Conservation (phyloP, 2,113 vertebrate genomes). For the Apistogramma diplotaenia region DNA sequence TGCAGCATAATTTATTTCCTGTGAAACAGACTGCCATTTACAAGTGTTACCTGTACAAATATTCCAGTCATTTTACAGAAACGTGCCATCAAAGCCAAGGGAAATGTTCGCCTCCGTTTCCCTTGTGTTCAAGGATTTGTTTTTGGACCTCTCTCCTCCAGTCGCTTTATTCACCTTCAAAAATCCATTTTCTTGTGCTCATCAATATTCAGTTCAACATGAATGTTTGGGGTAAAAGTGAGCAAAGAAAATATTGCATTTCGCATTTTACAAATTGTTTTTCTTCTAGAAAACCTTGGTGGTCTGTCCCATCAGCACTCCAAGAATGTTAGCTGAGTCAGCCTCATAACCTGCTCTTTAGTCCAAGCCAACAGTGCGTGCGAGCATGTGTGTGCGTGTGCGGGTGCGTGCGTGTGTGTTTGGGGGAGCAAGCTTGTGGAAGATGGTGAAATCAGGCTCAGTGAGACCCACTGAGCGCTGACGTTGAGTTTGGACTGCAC, state of each 20-base stretch:
- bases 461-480: conserved; percentile 49
- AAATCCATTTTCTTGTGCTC: background rate
- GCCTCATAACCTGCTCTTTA: background rate
- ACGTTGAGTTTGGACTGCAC: conserved; percentile 49
- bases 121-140: background rate
- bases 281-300: conserved; percentile 32
- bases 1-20: conserved; percentile 59
- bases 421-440: background rate
- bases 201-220: background rate
- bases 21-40: conserved; percentile 63
- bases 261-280: conserved; percentile 18
- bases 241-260: conserved; percentile 6
- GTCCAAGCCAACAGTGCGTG: background rate
- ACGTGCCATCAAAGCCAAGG: conserved; percentile 36
- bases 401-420: conserved; percentile 5
- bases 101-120: conserved; percentile 18
- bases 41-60: conserved; percentile 53
- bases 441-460: conserved; percentile 42
- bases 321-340: conserved; percentile 41
- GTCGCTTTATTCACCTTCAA: background rate
- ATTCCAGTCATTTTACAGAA: conserved; percentile 12
- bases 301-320: conserved; percentile 31
- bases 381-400: background rate
- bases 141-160: background rate
- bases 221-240: background rate